Base-by-base conservation (phyloP, 2,113 vertebrate genomes). In the Trogon surrucura region DNA sequence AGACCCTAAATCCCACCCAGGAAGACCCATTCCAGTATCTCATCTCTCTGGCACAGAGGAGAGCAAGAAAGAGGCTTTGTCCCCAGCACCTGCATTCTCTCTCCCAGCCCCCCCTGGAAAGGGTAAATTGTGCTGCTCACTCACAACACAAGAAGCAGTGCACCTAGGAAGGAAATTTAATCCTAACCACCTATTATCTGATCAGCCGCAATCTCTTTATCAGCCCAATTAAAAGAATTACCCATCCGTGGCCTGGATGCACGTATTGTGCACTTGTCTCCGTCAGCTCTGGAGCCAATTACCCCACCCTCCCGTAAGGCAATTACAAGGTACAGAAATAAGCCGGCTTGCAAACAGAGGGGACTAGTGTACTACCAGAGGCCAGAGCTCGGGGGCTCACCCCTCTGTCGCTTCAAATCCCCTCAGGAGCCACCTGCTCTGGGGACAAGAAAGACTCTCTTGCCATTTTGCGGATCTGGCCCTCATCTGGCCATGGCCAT, bases 211-310 rank as follows among this genome's bases (percentile, higher is more conserved):
- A 96, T 95, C 96, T 96, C 91, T 96, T 94, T 85, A 95, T 97
- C 95, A 96, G 91, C 64, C 89, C 97, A 97, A 91, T 97, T 97
- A 97, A 84, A 96, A 96, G 89, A 96, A 97, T 96, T 97, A 93
- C 73, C 91, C 85, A 85, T 94, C 85, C 64, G 14, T 67, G 58
- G 75, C 96, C 91, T 10, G 27, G 91, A 97, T 95, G 91, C 91
- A 95, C 23, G 16, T 85, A 97, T 87, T 88, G 92, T 95, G 82
- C 72, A 66, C 89, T 97, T 95, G 94, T 92, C 91, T 96, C 88
- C 23, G 32, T 95, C 77, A 12, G 77, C 73, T 88, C 70, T 60
- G 85, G 73, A 96, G 91, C 82, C 92, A 97, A 96, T 95, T 96
- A 96, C 91, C 94, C 93, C 89, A 95, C 92, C 91, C 89, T 96